Evolutionary conservation across 1,140 invertebrate species (phyloP), one percentile per base, ranked within the genome.

Genomic region (Geopemphigus sp.): DNA sequence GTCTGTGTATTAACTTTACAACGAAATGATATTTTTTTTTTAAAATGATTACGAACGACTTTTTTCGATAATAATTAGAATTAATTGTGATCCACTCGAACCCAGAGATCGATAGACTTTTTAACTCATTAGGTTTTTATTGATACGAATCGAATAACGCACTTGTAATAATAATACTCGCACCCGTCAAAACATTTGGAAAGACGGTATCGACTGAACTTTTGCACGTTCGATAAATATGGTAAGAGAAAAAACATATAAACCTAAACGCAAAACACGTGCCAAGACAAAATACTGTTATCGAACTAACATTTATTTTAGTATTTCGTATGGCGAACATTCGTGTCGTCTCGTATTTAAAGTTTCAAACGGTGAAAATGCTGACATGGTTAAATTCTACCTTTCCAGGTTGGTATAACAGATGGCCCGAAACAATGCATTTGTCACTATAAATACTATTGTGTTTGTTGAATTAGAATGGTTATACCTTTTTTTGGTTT

Each of bases 361-460:
- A 68, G 66, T 68, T 68, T 68, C 5, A 14, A 24, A 68, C 45
- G 66, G 66, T 50, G 66, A 12, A 68, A 68, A 68, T 68, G 17
- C 64, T 45, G 64, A 66, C 64, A 50, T 6, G 66, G 66, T 24
- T 47, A 68, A 50, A 68, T 6, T 6, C 8, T 50, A 50, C 66
- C 66, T 68, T 68, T 68, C 6, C 45, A 17, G 5, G 11, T 50
- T 26, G 22, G 8, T 14, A 68, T 68, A 68, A 68, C 66, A 68
- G 66, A 68, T 68, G 66, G 66, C 15, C 45, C 22, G 15, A 68
- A 68, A 68, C 39, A 68, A 68, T 68, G n/a, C 66, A 68, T 68
- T 47, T 68, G 66, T 68, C 66, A 68, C 66, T 50, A 68, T 68
- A 68, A 50, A 68, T 68, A 50, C 39, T 50, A 50, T 68, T 68